A percentile compares a stretch with the other conserved stretches of the same genome.
Evolutionary conservation across 2,888 invertebrate genomes (phyloP).

Genomic region (Drosophila mimica): DNA sequence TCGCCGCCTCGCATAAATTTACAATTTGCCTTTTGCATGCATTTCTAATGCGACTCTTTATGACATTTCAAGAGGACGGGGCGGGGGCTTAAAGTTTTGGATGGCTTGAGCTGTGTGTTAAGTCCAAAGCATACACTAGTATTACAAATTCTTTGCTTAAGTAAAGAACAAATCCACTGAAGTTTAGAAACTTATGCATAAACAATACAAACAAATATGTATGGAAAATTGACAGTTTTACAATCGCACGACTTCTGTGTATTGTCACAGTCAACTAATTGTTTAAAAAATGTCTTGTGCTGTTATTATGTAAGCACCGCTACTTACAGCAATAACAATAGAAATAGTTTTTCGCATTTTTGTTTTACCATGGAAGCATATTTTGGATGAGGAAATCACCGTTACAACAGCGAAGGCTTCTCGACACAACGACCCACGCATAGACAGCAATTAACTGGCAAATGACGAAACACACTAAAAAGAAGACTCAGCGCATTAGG

Average conservation of each 20-base stretch:
- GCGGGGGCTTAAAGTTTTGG: constrained; percentile 25
- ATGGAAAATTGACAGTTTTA: neutral
- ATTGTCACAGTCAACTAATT: neutral
- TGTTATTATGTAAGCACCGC: constrained; percentile 12
- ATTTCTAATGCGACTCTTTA: constrained; percentile 69
- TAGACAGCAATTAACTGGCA: constrained; percentile 63
- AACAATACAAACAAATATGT: neutral
- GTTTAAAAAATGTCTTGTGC: constrained; percentile 3
- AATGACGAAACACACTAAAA: constrained; percentile 37
- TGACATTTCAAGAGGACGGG: constrained; percentile 26
- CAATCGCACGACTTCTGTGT: constrained; percentile 3
- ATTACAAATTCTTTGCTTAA: constrained; percentile 15
- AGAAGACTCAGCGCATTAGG: constrained; percentile 29
- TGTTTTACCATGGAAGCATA: constrained; percentile 38
- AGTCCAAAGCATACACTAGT: constrained; percentile 21
- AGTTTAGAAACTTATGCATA: neutral
- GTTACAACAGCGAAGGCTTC: constrained; percentile 56
- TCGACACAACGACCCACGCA: constrained; percentile 61
- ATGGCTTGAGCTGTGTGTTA: constrained; percentile 33
- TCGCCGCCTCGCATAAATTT: constrained; percentile 58
- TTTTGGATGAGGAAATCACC: constrained; percentile 56
- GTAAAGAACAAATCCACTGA: constrained; percentile 17
- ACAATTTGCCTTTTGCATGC: constrained; percentile 58
- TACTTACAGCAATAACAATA: constrained; percentile 20
- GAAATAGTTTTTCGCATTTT: constrained; percentile 46